Evolutionary conservation across 2,113 vertebrate genomes (phyloP), one percentile per base, ranked within the genome.

Genomic region (Collichthys lucidus): DNA sequence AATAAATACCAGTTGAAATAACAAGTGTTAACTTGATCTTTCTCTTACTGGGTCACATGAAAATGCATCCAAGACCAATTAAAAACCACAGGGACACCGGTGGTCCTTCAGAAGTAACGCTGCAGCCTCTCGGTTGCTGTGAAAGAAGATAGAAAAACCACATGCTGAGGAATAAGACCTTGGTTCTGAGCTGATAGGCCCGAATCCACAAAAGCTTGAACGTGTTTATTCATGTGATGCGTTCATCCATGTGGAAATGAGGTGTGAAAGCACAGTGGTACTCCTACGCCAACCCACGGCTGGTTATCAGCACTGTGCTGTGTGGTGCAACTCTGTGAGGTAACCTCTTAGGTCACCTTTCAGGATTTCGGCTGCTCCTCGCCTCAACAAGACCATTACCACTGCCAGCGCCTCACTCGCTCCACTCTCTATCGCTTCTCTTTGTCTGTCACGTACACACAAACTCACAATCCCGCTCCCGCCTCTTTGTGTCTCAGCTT

Each of bases 1-100:
- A 77, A 72, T 71, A 88, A 84, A 83, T 74, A 73, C 40, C 83
- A 83, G 77, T 82, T 83, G 80, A 82, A 81, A 80, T 70, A 81
- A 87, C 76, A 79, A 50, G 63, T 11, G 0, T 29, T 52, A 57
- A 73, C 59, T 22, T 44, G 6, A 40, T 74, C 52, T 71, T 67
- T 70, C 61, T 60, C 17, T 70, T 31, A 16, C 69, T 47, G 71
- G 63, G 66, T 80, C 74, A 52, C 52, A 40, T 74, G 50, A 73
- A 50, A 68, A 82, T 55, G n/a, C 55, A 87, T 80, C 16, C 29
- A 40, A 76, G 76, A 67, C 73, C 82, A 85, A 86, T 87, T 84
- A 74, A 80, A 89, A 75, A 46, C 80, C 42, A n/a, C 20, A 5
- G 46, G 76, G 76, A 65, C 49, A 31, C 40, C 55, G 10, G 40